A percentile compares a stretch with the other conserved stretches of the same genome.
Conservation (phyloP, 2,888 invertebrate species). For the Drosophila subsilvestris region DNA sequence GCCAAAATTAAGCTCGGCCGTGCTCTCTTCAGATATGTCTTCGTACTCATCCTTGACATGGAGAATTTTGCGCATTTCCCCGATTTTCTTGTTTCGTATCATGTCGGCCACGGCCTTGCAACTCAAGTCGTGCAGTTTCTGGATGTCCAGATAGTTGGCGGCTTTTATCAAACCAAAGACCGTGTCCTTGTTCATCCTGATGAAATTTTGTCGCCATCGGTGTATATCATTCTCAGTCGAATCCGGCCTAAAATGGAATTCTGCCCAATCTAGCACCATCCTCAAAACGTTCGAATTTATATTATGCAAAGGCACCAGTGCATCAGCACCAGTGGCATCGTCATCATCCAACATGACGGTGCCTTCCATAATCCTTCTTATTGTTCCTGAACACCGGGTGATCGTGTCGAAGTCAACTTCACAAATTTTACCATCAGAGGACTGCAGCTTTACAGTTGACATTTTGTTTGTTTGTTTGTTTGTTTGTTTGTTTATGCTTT, state of each 20-base stretch:
- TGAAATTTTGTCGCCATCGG: background rate
- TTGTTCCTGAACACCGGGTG: background rate
- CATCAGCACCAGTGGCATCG: background rate
- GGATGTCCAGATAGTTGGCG: background rate
- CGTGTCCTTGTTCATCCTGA: background rate
- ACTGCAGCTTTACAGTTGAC: background rate
- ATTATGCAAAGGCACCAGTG: background rate
- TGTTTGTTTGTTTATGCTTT: too few species aligned
- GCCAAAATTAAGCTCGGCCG: background rate
- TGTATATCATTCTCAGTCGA: accelerated
- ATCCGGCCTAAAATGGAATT: background rate
- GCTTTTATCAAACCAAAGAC: background rate
- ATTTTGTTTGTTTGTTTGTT: background rate
- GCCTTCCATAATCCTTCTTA: background rate
- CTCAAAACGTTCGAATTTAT: background rate
- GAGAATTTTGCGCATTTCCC: background rate
- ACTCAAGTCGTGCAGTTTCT: background rate
- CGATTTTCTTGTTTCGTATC: background rate
- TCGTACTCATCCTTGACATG: background rate
- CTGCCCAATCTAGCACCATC: background rate
- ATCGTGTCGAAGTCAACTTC: background rate
- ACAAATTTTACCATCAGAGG: background rate
- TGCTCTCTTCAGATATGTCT: background rate
- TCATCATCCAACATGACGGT: background rate
- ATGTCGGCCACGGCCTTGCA: background rate